Conservation (phyloP, 2,113 vertebrate species). For the Girardinichthys multiradiatus region DNA sequence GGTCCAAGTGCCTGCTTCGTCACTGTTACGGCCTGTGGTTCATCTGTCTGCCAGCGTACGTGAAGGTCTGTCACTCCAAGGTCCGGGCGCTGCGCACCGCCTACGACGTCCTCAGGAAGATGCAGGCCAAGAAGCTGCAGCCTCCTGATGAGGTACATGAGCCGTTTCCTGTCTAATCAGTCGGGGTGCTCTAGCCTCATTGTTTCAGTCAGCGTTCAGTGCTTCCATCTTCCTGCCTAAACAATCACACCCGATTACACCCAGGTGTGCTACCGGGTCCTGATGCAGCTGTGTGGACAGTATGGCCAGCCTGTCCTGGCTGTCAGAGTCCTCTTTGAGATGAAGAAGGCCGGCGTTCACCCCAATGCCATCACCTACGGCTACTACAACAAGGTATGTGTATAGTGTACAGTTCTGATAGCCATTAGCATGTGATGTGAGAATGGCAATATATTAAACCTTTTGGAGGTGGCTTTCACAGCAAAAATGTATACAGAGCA, state of each 20-base stretch:
- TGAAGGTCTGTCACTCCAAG: constrained; percentile 96
- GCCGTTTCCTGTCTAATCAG: not conserved
- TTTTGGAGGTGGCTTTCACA: no score
- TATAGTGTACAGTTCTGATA: not conserved
- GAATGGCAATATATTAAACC: no score
- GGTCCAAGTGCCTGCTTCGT: constrained; percentile 95
- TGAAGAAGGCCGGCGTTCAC: constrained; percentile 96
- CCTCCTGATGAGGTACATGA: constrained; percentile 92
- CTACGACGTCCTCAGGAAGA: constrained; percentile 95
- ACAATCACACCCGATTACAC: not conserved
- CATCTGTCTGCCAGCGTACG: constrained; percentile 94
- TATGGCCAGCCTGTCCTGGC: constrained; percentile 96
- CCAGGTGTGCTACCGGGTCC: constrained; percentile 95
- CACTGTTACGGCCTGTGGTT: constrained; percentile 98
- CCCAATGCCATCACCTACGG: constrained; percentile 98
- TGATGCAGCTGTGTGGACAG: constrained; percentile 98
- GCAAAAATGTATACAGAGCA: not conserved
- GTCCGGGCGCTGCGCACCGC: constrained; percentile 93
- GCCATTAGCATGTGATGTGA: no score
- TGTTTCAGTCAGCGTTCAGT: not conserved
- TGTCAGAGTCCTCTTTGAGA: constrained; percentile 94
- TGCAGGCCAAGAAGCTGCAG: constrained; percentile 95
- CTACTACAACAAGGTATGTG: constrained; percentile 93
- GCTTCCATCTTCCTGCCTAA: not conserved
- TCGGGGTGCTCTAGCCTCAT: not conserved